Percentiles rank a stretch among this genome's conserved stretches.
These are phyloP conservation scores for Sarcophaga carnaria DNA, from an alignment of 2,888 invertebrate species.

Conservation along the genomic window DNA sequence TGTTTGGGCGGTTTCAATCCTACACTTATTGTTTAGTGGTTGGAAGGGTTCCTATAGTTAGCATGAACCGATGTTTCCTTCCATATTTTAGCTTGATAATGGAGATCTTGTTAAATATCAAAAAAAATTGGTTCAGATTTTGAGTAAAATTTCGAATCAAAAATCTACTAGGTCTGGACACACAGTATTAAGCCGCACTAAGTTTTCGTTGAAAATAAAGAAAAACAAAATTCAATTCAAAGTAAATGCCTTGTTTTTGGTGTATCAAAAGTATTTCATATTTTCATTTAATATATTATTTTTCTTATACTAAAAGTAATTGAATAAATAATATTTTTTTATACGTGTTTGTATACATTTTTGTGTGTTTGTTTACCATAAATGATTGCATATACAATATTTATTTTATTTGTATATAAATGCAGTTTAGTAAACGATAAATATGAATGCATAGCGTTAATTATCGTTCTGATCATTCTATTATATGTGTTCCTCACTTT, in stretches of 20 bases:
- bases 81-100: too few species aligned
- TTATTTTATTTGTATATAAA: conserved; percentile 20
- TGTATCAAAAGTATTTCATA: conserved; percentile 70
- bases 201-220: background rate
- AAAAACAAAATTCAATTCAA: conserved; percentile 56
- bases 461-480: background rate
- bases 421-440: conserved; percentile 36
- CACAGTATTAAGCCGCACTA: background rate
- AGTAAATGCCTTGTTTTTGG: conserved; percentile 57
- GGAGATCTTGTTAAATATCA: too few species aligned
- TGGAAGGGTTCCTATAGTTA: too few species aligned
- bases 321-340: conserved; percentile 44
- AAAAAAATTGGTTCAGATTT: too few species aligned
- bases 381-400: conserved; percentile 5
- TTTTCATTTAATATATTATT: conserved; percentile 42
- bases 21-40: too few species aligned
- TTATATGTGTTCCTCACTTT: conserved; percentile 28
- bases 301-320: conserved; percentile 44
- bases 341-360: conserved; percentile 7
- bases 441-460: background rate
- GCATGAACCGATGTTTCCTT: too few species aligned
- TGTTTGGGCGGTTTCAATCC: too few species aligned
- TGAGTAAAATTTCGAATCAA: too few species aligned
- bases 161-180: too few species aligned
- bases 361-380: conserved; percentile 21